Evolutionary conservation across 2,888 invertebrate species (phyloP), one percentile per base, ranked within the genome.

Genomic region (Chromoteleia sp.): DNA sequence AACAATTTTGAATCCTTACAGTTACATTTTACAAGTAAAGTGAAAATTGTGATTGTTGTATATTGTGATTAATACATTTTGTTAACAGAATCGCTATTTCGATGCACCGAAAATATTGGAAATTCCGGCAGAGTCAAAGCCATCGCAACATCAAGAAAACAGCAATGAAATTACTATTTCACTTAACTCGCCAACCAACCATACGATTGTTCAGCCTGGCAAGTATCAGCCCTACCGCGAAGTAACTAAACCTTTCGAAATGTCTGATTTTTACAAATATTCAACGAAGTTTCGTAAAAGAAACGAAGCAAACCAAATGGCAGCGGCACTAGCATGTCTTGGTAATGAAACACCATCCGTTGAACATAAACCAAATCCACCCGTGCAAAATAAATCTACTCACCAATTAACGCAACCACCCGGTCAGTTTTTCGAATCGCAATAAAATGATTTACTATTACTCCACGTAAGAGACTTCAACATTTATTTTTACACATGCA

Each of bases 201-300:
- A 97, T 89, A 97, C 96, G 0, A 94, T 98, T 0, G 96, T 98
- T 30, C 96, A 97, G 88, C 96, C 96, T 83, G 97, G 97, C 33
- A 97, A 96, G 86, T 97, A 96, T 93, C 97, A 97, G 91, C 97
- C 97, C 0, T 97, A 97, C 89, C 94, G 97, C 88, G 98, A 99
- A 92, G 97, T 97, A 71, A 97, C 97, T 0, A 99, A 99, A 91
- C 98, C 98, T 1, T 99, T 98, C 92, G 98, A 98, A 93, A 98
- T 98, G 97, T 96, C 98, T 0, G 99, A 99, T 92, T 98, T 98
- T 92, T 99, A 98, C 92, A 99, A 98, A 92, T 99, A 99, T 92
- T 98, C 98, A 61, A 98, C 98, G 3, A 98, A 98, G 91, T 97
- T 96, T 91, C 94, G 98, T 81, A 95, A 97, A 84, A 94, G 88